Base-by-base conservation (phyloP, 2,888 invertebrate species). In the Sipha maydis region DNA sequence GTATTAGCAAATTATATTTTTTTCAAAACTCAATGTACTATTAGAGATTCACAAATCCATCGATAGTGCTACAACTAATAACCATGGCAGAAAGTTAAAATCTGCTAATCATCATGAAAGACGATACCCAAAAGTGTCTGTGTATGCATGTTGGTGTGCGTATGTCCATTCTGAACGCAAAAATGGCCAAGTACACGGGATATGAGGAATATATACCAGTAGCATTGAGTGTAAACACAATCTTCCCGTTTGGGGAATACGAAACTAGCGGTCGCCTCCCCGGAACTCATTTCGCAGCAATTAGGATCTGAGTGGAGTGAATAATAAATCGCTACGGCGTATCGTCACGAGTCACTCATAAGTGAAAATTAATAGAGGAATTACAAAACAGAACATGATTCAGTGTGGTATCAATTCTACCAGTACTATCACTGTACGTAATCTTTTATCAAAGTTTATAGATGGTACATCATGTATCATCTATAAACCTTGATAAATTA, bases 191-290 rank as follows among this genome's bases (percentile, higher is more conserved):
- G 25, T 4, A 41, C 25, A 38, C 19, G 34, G n/a, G 25, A 11
- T 25, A 31, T 7, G 8, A 19, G 25, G 3, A 21, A 82, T 82
- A 80, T 73, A 38, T 80, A 88, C 88, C 88, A 88, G 61, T 11
- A 88, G 61, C 28, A 56, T 25, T 56, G 31, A 14, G 88, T 88
- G 61, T 83, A 82, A 19, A 73, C 61, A 28, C 88, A 83, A n/a
- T 88, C 88, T 17, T 38, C 31, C 41, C 21, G 61, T 61, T 71
- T 11, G 54, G 88, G 88, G 21, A 79, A 71, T 8, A 71, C 17
- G 56, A 79, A 28, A 21, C 25, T n/a, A 7, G 73, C 56, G 11
- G 56, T 56, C 9, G 38, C 21, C 21, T 0, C n/a, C 54, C 31
- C 48, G 11, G 84, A 86, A 86, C 54, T 61, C 79, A 86, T 83